Evolutionary conservation across 2,797 vertebrate genomes (phyloP).

Genomic region (Scarus forsteni): DNA sequence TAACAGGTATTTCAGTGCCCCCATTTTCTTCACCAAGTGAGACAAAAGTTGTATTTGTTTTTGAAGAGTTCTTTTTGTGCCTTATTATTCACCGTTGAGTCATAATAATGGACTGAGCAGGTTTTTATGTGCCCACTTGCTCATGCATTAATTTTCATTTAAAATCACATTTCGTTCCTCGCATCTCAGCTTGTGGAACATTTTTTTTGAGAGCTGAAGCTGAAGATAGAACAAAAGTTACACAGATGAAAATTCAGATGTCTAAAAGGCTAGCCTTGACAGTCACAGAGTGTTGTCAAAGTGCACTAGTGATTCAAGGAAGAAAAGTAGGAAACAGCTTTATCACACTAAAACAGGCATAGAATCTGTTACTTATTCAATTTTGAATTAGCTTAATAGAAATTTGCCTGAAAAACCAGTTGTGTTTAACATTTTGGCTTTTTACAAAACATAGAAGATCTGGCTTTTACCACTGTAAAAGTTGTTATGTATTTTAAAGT

Average conservation of each 20-base stretch:
- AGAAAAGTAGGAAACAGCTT: background rate
- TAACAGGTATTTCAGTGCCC: slow-evolving; percentile 38
- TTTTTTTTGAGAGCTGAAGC: slow-evolving; percentile 5
- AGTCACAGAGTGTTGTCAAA: background rate
- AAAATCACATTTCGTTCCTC: background rate
- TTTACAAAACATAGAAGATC: too few relatives aligned
- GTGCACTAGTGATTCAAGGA: background rate
- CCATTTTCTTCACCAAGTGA: background rate
- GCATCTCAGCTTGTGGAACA: background rate
- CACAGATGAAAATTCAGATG: background rate
- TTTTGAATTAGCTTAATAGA: too few relatives aligned
- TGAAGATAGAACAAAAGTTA: background rate
- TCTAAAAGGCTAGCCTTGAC: background rate
- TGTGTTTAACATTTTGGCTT: too few relatives aligned
- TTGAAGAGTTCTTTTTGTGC: background rate
- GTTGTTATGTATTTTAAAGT: too few relatives aligned
- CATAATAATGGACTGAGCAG: background rate
- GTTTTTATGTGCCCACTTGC: background rate
- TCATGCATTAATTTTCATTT: background rate
- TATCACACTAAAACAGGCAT: background rate
- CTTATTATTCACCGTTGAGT: slow-evolving; percentile 2
- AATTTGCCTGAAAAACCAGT: too few relatives aligned
- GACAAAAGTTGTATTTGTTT: background rate
- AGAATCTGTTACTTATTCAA: too few relatives aligned
- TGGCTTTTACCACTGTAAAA: too few relatives aligned